A percentile compares a stretch with the other conserved stretches of the same genome.
Conservation (phyloP, 1,140 invertebrate genomes). For the Aleiodes sp. region DNA sequence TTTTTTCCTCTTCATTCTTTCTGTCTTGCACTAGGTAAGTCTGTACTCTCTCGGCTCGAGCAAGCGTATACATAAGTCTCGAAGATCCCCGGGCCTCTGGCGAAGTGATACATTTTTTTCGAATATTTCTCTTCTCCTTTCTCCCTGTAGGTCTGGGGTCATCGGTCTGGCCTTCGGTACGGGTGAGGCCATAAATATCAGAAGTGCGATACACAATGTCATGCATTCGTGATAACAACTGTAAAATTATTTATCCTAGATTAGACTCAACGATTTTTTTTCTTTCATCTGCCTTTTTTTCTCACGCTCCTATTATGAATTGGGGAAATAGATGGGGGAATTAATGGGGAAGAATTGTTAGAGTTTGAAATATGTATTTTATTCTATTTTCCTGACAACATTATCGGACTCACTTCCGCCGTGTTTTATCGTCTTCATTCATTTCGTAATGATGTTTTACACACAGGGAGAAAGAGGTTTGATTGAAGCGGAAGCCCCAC, state of each 20-base stretch:
- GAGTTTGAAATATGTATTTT: background rate
- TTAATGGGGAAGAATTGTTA: too few relatives aligned
- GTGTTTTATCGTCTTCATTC: too few relatives aligned
- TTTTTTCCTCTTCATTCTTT: constrained; percentile 9
- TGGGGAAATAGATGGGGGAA: background rate
- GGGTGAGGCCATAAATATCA: constrained; percentile 48
- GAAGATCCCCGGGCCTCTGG: constrained; percentile 33
- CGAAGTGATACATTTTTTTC: constrained; percentile 43
- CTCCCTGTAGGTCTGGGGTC: background rate
- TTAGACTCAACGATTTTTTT: background rate
- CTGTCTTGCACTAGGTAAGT: constrained; percentile 22
- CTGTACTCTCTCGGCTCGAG: background rate
- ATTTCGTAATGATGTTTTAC: too few relatives aligned
- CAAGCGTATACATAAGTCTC: constrained; percentile 6
- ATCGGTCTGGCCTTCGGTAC: constrained; percentile 40
- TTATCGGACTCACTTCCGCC: background rate
- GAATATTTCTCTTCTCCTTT: background rate
- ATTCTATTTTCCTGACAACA: background rate
- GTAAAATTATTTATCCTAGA: constrained; percentile 33
- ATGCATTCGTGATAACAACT: constrained; percentile 43
- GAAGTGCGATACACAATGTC: constrained; percentile 32
- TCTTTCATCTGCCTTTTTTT: background rate
- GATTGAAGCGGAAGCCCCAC: too few relatives aligned
- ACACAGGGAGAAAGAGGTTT: too few relatives aligned
- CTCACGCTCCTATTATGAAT: background rate